A percentile compares a stretch with the other conserved stretches of the same genome.
These are phyloP conservation scores for Heterohyrax brucei DNA, from an alignment of 2,797 vertebrate species.

Conservation along the genomic window DNA sequence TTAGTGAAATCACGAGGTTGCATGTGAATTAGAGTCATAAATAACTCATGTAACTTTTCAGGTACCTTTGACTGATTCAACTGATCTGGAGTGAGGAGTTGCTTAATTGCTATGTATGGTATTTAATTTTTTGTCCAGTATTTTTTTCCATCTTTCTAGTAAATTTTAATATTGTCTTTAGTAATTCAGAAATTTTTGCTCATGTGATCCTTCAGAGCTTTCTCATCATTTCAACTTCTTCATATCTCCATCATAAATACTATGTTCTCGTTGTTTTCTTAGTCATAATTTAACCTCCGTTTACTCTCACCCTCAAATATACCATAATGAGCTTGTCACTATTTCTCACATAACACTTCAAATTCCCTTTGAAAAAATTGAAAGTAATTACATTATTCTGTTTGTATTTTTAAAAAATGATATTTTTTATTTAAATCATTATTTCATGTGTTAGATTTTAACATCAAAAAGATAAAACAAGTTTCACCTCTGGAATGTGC, in stretches of 20 bases:
- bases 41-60: not conserved
- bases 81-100: not conserved
- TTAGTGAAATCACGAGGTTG: not conserved
- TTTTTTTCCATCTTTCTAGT: not conserved
- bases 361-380: conserved; percentile 28
- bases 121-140: not conserved
- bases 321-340: not conserved
- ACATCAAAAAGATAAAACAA: conserved; percentile 44
- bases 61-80: not conserved
- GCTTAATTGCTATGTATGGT: not conserved
- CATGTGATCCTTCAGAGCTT: not conserved
- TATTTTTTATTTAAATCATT: conserved; percentile 29
- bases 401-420: not conserved
- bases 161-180: conserved; percentile 16
- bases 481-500: conserved; percentile 4
- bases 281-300: not conserved
- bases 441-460: conserved; percentile 10
- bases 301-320: not conserved
- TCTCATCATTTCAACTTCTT: not conserved
- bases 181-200: not conserved
- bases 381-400: not conserved
- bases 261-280: not conserved
- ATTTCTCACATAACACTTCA: not conserved
- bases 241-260: not conserved
- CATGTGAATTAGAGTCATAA: not conserved